Evolutionary conservation across 2,797 vertebrate species (phyloP), one percentile per base, ranked within the genome.

Genomic region (Sphaeramia orbicularis): DNA sequence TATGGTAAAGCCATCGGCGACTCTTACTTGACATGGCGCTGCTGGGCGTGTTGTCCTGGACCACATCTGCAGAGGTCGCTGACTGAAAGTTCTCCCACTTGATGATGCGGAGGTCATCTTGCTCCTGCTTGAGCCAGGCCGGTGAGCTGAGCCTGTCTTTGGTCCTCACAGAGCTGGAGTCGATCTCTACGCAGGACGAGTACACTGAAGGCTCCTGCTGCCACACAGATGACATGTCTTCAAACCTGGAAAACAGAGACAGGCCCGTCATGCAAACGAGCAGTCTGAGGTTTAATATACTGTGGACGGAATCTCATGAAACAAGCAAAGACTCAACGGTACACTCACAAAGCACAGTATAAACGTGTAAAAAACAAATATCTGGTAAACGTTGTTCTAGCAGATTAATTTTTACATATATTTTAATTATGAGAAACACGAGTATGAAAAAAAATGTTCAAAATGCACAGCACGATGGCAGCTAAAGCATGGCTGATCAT

Each of bases 41-140:
- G 88, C 89, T 94, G 66, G 91, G 91, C 0, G 91, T 93, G 82
- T 91, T 93, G 86, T 93, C 91, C 81, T 93, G 92, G 6, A 92
- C 91, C 0, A 64, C 84, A 9, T 93, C 91, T 0, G 71, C 56
- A 0, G 87, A 74, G 0, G 64, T 10, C 8, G 83, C 91, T 0
- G 80, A 76, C 2, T 84, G 88, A 9, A 90, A 86, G 44, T 73
- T 87, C 73, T 92, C 92, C 91, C 90, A 92, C 72, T 92, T 90
- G 62, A 91, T 85, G 54, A 90, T 81, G 43, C 86, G 87, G 12
- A 90, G 74, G 6, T 93, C 91, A 0, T 91, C 91, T 2, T 90
- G 90, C 50, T 93, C 91, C 76, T 93, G 91, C 65, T 93, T 93
- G 21, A 93, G 76, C 91, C 92, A 92, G 57, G 69, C 55, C n/a